These are phyloP conservation scores for Pimephales promelas DNA, from an alignment of 2,113 vertebrate species.

Conservation along the genomic window DNA sequence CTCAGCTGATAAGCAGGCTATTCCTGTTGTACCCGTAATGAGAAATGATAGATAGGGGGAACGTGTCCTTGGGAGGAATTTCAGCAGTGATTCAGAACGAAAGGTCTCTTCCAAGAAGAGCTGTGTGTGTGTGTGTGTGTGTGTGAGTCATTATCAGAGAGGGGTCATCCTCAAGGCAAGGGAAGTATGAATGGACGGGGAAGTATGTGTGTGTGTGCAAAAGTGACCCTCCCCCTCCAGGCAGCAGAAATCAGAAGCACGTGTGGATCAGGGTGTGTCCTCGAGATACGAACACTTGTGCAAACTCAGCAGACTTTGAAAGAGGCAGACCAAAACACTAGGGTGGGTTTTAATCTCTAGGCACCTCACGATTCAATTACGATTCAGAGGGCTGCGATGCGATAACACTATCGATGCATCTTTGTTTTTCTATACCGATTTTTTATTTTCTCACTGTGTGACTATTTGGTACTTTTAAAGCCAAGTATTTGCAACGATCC, in stretches of 20 bases:
- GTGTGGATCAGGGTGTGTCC: conserved; percentile 42
- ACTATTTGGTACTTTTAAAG: too few species aligned
- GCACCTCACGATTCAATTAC: too few species aligned
- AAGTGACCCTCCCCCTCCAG: neutral
- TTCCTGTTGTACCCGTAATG: neutral
- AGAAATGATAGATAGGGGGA: neutral
- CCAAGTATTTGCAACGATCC: too few species aligned
- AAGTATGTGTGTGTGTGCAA: neutral
- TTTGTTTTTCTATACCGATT: too few species aligned
- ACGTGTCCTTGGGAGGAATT: neutral
- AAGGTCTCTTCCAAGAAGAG: neutral
- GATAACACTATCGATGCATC: too few species aligned
- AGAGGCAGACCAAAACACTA: neutral
- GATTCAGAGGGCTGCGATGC: too few species aligned
- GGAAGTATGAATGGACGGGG: neutral
- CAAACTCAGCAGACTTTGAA: conserved; percentile 5
- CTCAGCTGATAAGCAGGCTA: neutral
- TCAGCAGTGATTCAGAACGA: conserved; percentile 6
- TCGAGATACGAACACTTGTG: neutral
- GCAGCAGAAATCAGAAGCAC: neutral
- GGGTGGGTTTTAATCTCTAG: too few species aligned
- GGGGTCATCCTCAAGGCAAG: conserved; percentile 38
- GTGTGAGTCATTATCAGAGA: conserved; percentile 57
- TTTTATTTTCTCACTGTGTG: too few species aligned
- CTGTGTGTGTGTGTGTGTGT: conserved; percentile 58